Base-by-base conservation (phyloP, 2,797 vertebrate species). In the Phrynocephalus guinanensis region DNA sequence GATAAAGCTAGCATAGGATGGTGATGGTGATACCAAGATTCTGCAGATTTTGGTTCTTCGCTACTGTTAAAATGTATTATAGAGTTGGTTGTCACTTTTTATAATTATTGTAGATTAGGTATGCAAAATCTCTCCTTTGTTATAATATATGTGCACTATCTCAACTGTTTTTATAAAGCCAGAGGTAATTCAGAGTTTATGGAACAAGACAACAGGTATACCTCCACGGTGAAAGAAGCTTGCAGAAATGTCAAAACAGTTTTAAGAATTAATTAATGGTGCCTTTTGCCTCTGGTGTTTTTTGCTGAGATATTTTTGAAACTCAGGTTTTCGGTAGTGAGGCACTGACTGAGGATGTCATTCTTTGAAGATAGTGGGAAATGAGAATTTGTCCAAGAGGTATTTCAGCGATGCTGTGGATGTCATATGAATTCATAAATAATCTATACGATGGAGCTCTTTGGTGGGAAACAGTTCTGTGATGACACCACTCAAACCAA, bases 351-450 rank as follows among this genome's bases (percentile, higher is more conserved):
- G 80, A 85, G 73, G 87, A 76, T 82, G 50, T 30, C 70, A 44
- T 88, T 87, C 86, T 85, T 94, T 56, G 86, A 90, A 78, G 85
- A 66, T 1, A 70, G 30, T 80, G 83, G 87, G 87, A 87, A 87
- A 79, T 71, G 71, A 79, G 89, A 92, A 93, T 91, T 95, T 93
- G 79, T 87, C 91, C 86, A 73, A 60, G 82, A 92, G 90, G 80
- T 93, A 80, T 91, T 92, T 92, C 89, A 85, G 77, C 89, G 91
- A 93, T 93, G 89, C 92, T 94, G 90, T 60, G 92, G 90, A 93
- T 95, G 93, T 94, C 92, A 82, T 89, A 87, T 86, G 87, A 91
- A 93, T 95, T 94, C 94, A 94, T 95, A 95, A 95, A 94, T 95
- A 95, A 96, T 95, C 94, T 93, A 94, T 95, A 93, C 88, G 87